Percentiles rank a stretch among this genome's conserved stretches.
Conservation (phyloP, 92 coral and sea anemone species). For the Metridium senile region DNA sequence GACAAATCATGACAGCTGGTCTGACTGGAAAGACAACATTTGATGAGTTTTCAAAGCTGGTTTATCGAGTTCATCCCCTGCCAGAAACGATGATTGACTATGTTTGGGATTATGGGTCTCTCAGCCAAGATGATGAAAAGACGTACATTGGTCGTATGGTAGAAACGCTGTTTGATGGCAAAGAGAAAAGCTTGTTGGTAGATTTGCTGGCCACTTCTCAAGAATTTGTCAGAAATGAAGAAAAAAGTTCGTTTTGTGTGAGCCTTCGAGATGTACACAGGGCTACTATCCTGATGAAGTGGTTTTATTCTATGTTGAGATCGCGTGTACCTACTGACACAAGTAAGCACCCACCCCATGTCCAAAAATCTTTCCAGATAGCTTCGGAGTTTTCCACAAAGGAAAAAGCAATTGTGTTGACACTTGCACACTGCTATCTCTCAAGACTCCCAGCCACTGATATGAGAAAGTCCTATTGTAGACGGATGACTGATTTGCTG, state of each 20-base stretch:
- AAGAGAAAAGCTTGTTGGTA: conserved; percentile 41
- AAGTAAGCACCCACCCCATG: conserved; percentile 17
- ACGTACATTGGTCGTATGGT: conserved; percentile 92
- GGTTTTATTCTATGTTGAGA: conserved; percentile 62
- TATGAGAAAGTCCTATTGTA: conserved; percentile 59
- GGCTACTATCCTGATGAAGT: conserved; percentile 63
- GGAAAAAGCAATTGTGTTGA: conserved; percentile 63
- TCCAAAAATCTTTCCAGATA: conserved; percentile 14
- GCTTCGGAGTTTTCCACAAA: conserved; percentile 3
- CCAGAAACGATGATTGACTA: conserved; percentile 98
- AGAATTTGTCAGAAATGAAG: conserved; percentile 63
- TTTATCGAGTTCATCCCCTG: conserved; percentile 93
- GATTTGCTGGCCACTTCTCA: conserved; percentile 78
- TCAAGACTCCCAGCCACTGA: conserved; percentile 80
- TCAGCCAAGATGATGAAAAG: conserved; percentile 60
- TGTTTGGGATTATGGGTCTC: conserved; percentile 97
- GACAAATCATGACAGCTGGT: conserved; percentile 88
- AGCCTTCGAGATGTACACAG: conserved; percentile 88
- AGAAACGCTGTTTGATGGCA: conserved; percentile 49
- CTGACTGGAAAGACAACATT: conserved; percentile 72
- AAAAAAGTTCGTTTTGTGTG: conserved; percentile 76
- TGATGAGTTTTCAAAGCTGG: conserved; percentile 86
- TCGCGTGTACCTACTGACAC: conserved; percentile 26
- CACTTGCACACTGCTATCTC: conserved; percentile 94
- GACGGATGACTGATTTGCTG: conserved; percentile 50